Percentiles rank a stretch among this genome's conserved stretches.
phyloP scores from a whole-genome alignment of 2,113 vertebrate genomes.

The Anser brachyrhynchus region DNA sequence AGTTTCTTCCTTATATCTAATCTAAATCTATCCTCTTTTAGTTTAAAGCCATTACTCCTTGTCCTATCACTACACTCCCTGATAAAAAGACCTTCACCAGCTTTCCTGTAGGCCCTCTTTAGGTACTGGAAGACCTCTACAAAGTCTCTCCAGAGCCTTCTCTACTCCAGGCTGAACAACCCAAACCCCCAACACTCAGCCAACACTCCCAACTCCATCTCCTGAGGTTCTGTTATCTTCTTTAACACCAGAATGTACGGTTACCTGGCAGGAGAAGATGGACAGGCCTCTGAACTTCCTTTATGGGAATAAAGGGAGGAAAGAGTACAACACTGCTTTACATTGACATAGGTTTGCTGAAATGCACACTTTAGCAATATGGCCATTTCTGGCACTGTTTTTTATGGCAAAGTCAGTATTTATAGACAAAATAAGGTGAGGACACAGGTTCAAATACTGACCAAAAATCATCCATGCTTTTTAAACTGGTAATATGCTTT shows the following conservation, averaged over 20 bases:
- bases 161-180: no score
- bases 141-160: no score
- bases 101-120: no score
- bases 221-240: not conserved
- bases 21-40: no score
- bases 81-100: no score
- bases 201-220: no score
- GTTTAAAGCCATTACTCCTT: no score
- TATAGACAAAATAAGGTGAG: not conserved
- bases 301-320: not conserved
- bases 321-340: not conserved
- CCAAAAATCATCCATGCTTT: not conserved
- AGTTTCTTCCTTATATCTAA: no score
- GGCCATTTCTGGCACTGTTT: not conserved
- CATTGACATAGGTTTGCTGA: not conserved
- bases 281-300: not conserved
- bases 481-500: not conserved
- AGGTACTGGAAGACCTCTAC: no score
- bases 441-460: not conserved
- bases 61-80: no score
- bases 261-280: not conserved
- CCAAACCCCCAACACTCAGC: no score
- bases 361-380: not conserved
- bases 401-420: not conserved
- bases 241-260: not conserved